Conservation (phyloP, 2,888 invertebrate species). For the Andrena haemorrhoa region DNA sequence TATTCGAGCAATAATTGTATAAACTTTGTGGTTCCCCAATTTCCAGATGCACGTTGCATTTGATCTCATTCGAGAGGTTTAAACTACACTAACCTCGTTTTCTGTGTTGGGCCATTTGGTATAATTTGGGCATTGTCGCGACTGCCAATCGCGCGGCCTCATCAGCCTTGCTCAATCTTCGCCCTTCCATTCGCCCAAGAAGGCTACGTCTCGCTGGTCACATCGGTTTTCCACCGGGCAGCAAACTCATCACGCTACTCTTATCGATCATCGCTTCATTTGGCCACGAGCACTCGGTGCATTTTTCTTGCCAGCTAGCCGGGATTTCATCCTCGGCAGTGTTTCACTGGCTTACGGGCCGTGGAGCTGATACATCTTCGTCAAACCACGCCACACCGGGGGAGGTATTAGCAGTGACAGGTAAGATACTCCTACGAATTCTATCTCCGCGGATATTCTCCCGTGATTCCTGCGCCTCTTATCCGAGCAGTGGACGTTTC, state of each 20-base stretch:
- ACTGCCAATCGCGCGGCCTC: too few species aligned
- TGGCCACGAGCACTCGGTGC: neutral
- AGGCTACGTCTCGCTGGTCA: neutral
- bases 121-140: too few species aligned
- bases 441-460: slow-evolving; percentile 5
- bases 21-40: too few species aligned
- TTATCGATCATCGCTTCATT: slow-evolving; percentile 25
- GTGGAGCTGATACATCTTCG: slow-evolving; percentile 10
- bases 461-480: neutral
- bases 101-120: too few species aligned
- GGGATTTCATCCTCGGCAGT: slow-evolving; percentile 14
- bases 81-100: too few species aligned
- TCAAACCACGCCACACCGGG: slow-evolving; percentile 1
- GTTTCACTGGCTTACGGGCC: neutral
- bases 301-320: slow-evolving; percentile 8
- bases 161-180: neutral
- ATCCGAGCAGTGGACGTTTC: neutral
- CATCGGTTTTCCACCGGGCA: slow-evolving; percentile 8
- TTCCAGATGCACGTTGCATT: too few species aligned
- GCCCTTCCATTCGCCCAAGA: neutral
- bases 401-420: slow-evolving; percentile 20
- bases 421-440: slow-evolving; percentile 10
- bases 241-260: neutral
- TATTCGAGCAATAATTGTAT: too few species aligned
- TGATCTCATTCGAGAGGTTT: too few species aligned